These are phyloP conservation scores for Cybosia mesomella DNA, from an alignment of 2,888 invertebrate species.

Conservation along the genomic window DNA sequence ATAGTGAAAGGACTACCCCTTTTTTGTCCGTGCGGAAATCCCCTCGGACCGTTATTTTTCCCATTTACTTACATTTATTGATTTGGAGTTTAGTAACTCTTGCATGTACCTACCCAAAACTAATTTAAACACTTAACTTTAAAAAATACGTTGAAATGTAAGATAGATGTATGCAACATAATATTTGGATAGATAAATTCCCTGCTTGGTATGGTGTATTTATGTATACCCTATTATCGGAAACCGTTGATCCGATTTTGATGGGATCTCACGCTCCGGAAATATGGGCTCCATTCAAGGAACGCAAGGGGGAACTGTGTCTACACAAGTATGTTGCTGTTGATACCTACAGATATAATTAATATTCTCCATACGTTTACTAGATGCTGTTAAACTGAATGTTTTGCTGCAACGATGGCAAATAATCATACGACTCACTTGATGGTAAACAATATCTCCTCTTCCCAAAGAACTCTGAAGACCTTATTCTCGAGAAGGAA, in stretches of 20 bases:
- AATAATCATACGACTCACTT: background rate
- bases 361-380: background rate
- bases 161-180: background rate
- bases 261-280: slow-evolving; percentile 49
- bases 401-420: background rate
- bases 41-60: too few relatives aligned
- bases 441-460: background rate
- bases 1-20: too few relatives aligned
- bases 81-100: background rate
- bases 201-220: slow-evolving; percentile 1
- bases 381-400: background rate
- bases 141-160: background rate
- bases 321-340: slow-evolving; percentile 9
- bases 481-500: too few relatives aligned
- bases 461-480: too few relatives aligned
- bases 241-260: slow-evolving; percentile 56
- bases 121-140: background rate
- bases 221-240: slow-evolving; percentile 36
- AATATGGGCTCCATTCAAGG: slow-evolving; percentile 47
- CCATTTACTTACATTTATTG: too few relatives aligned
- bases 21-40: too few relatives aligned
- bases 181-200: background rate
- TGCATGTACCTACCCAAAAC: background rate
- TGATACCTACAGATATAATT: background rate
- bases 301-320: slow-evolving; percentile 34